Evolutionary conservation across 1,140 invertebrate species (phyloP).

Genomic region (Stegodyphus mimosarum): DNA sequence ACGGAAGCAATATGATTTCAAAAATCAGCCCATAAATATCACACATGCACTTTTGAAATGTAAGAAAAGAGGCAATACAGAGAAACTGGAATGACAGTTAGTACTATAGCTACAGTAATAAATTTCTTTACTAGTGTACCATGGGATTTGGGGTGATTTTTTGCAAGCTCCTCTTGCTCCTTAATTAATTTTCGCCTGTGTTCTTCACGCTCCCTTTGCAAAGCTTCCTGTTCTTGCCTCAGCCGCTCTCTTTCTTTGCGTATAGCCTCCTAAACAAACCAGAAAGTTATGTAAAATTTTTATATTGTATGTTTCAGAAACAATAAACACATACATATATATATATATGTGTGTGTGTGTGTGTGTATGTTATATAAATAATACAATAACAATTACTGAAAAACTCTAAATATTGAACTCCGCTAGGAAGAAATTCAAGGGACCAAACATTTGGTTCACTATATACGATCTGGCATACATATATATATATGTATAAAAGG

Average conservation of each 20-base stretch:
- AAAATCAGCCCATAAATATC: neutral
- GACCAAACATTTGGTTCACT: no score
- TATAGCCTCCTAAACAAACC: slow-evolving; percentile 26
- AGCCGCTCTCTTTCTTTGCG: slow-evolving; percentile 64
- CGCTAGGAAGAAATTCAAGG: no score
- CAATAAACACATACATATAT: no score
- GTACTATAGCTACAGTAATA: slow-evolving; percentile 26
- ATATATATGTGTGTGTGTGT: no score
- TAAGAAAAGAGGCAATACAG: slow-evolving; percentile 33
- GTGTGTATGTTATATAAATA: no score
- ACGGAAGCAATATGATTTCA: no score
- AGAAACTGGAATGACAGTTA: slow-evolving; percentile 54
- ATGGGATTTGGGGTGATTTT: slow-evolving; percentile 34
- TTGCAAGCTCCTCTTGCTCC: slow-evolving; percentile 43
- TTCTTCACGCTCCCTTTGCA: slow-evolving; percentile 65
- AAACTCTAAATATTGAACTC: no score
- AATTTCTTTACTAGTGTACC: slow-evolving; percentile 42
- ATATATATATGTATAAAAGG: no score
- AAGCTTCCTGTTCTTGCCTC: slow-evolving; percentile 62
- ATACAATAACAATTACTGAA: no score
- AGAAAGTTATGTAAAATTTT: no score
- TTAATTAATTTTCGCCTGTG: slow-evolving; percentile 65
- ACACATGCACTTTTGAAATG: slow-evolving; percentile 2
- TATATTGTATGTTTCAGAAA: no score
- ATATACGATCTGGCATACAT: no score